Conservation (phyloP, 2,888 invertebrate species). For the Notodonta ziczac region DNA sequence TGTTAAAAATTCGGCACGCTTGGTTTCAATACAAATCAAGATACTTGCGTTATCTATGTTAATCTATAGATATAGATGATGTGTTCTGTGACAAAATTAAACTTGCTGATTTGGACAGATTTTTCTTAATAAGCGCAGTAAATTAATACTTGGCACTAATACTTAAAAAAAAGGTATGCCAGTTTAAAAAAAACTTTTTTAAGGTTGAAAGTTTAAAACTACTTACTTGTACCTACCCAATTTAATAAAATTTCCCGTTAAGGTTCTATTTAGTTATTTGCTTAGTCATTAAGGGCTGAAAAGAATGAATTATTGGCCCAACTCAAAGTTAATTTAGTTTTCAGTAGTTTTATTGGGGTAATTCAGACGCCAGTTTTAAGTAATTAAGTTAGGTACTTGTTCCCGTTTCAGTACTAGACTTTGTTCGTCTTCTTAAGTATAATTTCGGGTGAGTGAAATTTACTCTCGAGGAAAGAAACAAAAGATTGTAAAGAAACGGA, state of each 20-base stretch:
- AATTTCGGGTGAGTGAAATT: background rate
- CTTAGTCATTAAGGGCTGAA: background rate
- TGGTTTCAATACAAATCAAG: no score
- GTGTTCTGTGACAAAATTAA: no score
- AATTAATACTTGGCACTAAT: no score
- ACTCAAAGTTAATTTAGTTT: conserved; percentile 4
- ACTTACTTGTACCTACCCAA: background rate
- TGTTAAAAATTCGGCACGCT: no score
- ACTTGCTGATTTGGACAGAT: no score
- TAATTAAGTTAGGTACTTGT: conserved; percentile 1
- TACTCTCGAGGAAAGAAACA: background rate
- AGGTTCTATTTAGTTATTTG: background rate
- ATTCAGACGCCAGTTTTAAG: background rate
- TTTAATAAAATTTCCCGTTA: background rate
- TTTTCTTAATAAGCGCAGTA: no score
- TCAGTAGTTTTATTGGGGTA: conserved; percentile 1
- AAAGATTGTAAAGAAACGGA: background rate
- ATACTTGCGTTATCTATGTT: no score
- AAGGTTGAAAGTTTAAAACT: no score
- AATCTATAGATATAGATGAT: no score
- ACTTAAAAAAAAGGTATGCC: no score
- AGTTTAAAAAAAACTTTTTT: no score
- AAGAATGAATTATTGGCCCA: background rate
- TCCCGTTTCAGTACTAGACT: background rate
- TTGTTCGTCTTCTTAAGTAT: background rate